Conservation (phyloP, 2,888 invertebrate species). For the Amorpha juglandis region DNA sequence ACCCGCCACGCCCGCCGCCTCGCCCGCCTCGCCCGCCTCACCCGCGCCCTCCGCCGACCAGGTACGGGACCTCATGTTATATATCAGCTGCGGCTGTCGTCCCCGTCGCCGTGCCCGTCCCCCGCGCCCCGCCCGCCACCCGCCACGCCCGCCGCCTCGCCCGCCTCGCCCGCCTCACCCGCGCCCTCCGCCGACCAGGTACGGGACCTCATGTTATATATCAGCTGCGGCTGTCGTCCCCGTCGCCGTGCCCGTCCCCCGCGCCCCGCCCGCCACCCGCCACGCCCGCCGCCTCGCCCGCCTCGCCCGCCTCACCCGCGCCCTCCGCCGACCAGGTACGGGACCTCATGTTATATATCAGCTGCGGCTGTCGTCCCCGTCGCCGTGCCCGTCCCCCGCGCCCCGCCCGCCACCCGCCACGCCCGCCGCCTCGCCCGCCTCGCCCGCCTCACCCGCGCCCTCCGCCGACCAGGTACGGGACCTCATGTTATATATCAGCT, state of each 20-base stretch:
- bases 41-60: slow-evolving; percentile 42
- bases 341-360: too few relatives aligned
- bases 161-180: slow-evolving; percentile 35
- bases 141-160: slow-evolving; percentile 69
- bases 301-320: slow-evolving; percentile 31
- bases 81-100: too few relatives aligned
- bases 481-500: too few relatives aligned
- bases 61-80: slow-evolving; percentile 33
- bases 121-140: slow-evolving; percentile 69
- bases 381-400: slow-evolving; percentile 76
- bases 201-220: neutral
- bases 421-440: slow-evolving; percentile 56
- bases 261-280: slow-evolving; percentile 63
- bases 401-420: slow-evolving; percentile 71
- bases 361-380: slow-evolving; percentile 34
- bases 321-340: slow-evolving; percentile 44
- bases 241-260: slow-evolving; percentile 77
- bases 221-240: slow-evolving; percentile 17
- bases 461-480: slow-evolving; percentile 41
- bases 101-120: slow-evolving; percentile 70
- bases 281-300: slow-evolving; percentile 66
- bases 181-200: slow-evolving; percentile 44
- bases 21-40: slow-evolving; percentile 36
- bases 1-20: slow-evolving; percentile 76
- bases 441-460: slow-evolving; percentile 36